Percentiles rank a stretch among this genome's conserved stretches.
Evolutionary conservation across 2,113 vertebrate species (phyloP).

Genomic region (Aix galericulata): DNA sequence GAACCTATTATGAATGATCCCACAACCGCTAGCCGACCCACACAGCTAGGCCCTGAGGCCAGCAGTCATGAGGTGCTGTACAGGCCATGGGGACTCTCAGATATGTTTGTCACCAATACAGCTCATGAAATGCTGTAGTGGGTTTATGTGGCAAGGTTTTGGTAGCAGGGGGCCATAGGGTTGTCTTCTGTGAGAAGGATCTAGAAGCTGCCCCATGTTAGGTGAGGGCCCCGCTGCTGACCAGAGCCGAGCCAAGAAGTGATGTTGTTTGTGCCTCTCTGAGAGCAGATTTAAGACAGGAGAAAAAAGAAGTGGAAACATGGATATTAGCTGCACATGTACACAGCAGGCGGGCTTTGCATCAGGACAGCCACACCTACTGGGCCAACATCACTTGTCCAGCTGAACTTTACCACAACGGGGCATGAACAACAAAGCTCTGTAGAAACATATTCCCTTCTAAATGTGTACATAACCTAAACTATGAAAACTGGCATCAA

Average conservation of each 20-base stretch:
- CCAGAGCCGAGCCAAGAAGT: no score
- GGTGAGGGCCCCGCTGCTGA: no score
- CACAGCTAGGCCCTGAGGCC: neutral
- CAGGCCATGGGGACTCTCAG: neutral
- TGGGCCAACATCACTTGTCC: neutral
- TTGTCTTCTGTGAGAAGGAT: no score
- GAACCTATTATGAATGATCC: neutral
- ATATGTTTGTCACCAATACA: neutral
- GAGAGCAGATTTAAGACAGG: no score
- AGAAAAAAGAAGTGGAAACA: neutral
- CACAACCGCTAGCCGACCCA: neutral
- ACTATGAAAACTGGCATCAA: neutral
- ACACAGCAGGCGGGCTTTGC: fast-evolving
- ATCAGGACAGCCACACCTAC: neutral
- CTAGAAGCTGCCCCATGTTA: no score
- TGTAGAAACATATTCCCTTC: neutral
- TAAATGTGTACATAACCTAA: neutral
- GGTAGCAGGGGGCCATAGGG: no score
- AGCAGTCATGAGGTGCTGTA: fast-evolving
- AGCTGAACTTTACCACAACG: neutral
- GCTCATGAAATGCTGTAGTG: neutral
- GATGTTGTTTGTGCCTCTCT: no score
- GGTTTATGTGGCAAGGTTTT: no score
- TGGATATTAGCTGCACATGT: neutral
- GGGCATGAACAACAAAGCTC: neutral